Conservation (phyloP, 1,140 invertebrate species). For the Gonatopus flavifemur region DNA sequence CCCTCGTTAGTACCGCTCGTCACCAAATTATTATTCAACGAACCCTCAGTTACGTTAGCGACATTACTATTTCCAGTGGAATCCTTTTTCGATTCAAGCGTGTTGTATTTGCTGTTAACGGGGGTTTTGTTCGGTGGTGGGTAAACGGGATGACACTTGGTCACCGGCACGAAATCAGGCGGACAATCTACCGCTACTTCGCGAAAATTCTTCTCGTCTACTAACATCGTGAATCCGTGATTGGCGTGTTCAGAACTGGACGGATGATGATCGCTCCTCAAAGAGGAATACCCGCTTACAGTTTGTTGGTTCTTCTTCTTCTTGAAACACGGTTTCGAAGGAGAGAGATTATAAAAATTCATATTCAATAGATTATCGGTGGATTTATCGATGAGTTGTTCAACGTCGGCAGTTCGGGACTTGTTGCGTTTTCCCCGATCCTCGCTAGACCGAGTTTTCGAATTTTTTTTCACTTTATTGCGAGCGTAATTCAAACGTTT, state of each 20-base stretch:
- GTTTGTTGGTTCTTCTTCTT: constrained; percentile 45
- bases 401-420: constrained; percentile 45
- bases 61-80: constrained; percentile 20
- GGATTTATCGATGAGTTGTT: constrained; percentile 27
- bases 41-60: too few relatives aligned
- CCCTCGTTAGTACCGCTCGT: neutral
- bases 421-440: constrained; percentile 30
- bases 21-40: too few relatives aligned
- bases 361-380: constrained; percentile 48
- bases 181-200: constrained; percentile 78
- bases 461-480: too few relatives aligned
- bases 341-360: constrained; percentile 56
- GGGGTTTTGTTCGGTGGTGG: constrained; percentile 60
- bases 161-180: constrained; percentile 72
- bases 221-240: too few relatives aligned
- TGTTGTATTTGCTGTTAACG: constrained; percentile 34
- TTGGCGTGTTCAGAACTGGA: constrained; percentile 34
- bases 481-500: too few relatives aligned
- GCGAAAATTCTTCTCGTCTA: constrained; percentile 60
- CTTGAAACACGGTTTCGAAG: too few relatives aligned
- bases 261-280: too few relatives aligned
- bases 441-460: too few relatives aligned
- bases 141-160: constrained; percentile 74
- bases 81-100: constrained; percentile 31
- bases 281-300: too few relatives aligned